Base-by-base conservation (phyloP, 2,113 vertebrate genomes). In the Centropus unirufus region DNA sequence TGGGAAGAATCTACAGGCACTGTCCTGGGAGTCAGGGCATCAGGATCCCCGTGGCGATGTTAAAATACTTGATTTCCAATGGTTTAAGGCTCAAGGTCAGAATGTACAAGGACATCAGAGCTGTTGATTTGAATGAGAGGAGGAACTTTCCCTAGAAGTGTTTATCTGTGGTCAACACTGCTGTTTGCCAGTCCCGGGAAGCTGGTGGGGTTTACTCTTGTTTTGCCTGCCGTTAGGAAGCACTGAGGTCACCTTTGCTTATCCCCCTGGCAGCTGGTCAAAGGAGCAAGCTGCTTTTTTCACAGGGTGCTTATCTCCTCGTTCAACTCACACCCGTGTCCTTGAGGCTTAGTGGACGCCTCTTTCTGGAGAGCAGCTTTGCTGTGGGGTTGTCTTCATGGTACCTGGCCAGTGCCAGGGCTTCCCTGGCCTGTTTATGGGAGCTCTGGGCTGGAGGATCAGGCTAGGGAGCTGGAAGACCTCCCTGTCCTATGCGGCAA, bases 221-320 rank as follows among this genome's bases (percentile, higher is more conserved):
- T 81, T 92, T 73, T 1, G 2, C 24, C 27, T 44, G 47, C 57
- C 0, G 0, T 13, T 55, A 34, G 13, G 6, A 59, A 87, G 81
- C 11, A 29, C 46, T 30, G 52, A 57, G 2, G 6, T 69, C 39
- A 44, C 32, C 46, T 69, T 44, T 83, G 36, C 46, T 84, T 66
- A 11, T 79, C 6, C 29, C 30, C 30, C 22, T 12, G 9, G 63
- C 42, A 92, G 63, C 11, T 23, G 58, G 42, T 62, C 44, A 70
- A 23, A 77, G 30, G 66, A 79, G 14, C 23, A 39, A 72, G 86
- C 39, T 40, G 54, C 36, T 58, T 80, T n/a, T 52, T 5, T 75
- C 24, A 17, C 39, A 54, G 51, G 55, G 8, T 1, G 2, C 26
- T 64, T 2, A 3, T 12, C 26, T 40, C 40, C 7, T 5, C 2